These are phyloP conservation scores for Numida meleagris DNA, from an alignment of 2,113 vertebrate species.

Conservation along the genomic window DNA sequence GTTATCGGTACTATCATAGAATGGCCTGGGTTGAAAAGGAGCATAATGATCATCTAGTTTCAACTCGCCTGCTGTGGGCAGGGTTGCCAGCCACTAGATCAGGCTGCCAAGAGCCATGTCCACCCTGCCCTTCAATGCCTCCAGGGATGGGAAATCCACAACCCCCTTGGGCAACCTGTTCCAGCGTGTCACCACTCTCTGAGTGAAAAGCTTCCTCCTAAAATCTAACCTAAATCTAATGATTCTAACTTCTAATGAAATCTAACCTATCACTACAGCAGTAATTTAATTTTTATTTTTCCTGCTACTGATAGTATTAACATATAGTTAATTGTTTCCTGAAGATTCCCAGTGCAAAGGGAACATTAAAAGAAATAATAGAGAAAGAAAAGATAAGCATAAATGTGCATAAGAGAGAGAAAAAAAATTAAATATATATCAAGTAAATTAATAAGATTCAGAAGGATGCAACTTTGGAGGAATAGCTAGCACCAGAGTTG, in stretches of 20 bases:
- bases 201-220: no score
- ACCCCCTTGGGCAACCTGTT: no score
- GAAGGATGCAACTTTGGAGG: not conserved
- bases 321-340: not conserved
- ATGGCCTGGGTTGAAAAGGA: no score
- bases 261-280: not conserved
- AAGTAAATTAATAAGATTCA: not conserved
- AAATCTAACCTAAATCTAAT: no score
- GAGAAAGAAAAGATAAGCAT: not conserved
- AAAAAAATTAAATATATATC: not conserved
- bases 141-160: no score
- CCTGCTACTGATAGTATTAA: not conserved
- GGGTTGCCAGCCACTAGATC: no score
- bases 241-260: no score
- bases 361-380: not conserved
- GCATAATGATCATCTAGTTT: no score
- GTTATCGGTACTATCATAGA: not conserved
- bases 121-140: no score
- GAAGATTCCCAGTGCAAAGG: not conserved
- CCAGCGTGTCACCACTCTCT: no score
- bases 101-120: no score
- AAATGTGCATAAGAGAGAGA: not conserved
- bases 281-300: not conserved
- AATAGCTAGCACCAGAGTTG: not conserved
- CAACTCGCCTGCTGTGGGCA: no score